These are phyloP conservation scores for Acanthurus tractus DNA, from an alignment of 2,797 vertebrate genomes.

Conservation along the genomic window DNA sequence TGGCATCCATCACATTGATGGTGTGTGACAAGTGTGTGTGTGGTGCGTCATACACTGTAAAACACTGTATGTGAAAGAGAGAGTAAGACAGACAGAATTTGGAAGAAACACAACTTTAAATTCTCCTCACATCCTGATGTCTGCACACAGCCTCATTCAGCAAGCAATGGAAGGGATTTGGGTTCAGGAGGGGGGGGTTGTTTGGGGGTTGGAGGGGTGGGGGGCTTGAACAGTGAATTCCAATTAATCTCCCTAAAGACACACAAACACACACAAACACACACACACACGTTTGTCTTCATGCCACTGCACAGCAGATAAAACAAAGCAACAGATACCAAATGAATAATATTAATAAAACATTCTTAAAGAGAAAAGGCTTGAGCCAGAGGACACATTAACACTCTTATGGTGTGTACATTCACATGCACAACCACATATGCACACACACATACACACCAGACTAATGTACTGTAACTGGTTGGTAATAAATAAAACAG, in stretches of 20 bases:
- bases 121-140: constrained; percentile 60
- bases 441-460: constrained; percentile 1
- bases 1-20: constrained; percentile 12
- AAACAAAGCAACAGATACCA: constrained; percentile 6
- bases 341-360: constrained; percentile 34
- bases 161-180: constrained; percentile 44
- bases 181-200: constrained; percentile 41
- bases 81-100: constrained; percentile 11
- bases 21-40: not conserved
- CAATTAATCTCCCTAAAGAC: constrained; percentile 47
- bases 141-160: constrained; percentile 57
- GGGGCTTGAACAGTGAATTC: constrained; percentile 26
- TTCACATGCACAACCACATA: not conserved
- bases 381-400: not conserved
- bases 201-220: constrained; percentile 8
- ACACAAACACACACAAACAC: not conserved
- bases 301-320: constrained; percentile 1
- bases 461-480: constrained; percentile 37
- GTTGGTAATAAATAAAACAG: constrained; percentile 61
- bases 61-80: constrained; percentile 1
- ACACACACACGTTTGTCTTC: not conserved
- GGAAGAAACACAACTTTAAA: constrained; percentile 44
- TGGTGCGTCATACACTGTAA: not conserved
- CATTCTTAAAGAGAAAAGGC: constrained; percentile 7
- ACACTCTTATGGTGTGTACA: not conserved